Percentiles rank a stretch among this genome's conserved stretches.
Conservation (phyloP, 2,113 vertebrate genomes). For the Amblyornis subalaris region DNA sequence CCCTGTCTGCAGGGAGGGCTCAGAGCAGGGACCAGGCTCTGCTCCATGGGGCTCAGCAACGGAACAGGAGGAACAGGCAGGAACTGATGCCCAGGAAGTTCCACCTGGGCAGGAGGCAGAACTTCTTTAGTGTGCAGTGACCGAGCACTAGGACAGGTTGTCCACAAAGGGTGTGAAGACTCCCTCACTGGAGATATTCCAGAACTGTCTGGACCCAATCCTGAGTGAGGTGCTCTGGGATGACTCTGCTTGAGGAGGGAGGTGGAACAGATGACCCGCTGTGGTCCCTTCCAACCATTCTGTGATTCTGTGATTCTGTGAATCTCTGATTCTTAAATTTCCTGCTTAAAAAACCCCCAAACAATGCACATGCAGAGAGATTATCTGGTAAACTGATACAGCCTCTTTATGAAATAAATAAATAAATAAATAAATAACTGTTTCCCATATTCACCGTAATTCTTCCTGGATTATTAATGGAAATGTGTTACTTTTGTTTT, state of each 20-base stretch:
- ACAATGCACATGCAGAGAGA: fast-evolving
- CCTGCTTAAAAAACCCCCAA: fast-evolving
- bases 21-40: not conserved
- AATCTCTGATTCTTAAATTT: not conserved
- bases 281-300: not conserved
- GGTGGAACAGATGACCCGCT: fast-evolving
- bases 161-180: not conserved
- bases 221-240: fast-evolving
- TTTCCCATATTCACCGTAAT: not conserved
- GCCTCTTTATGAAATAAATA: not conserved
- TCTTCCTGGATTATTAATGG: not conserved
- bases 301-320: not conserved
- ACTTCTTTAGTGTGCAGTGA: not conserved
- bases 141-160: fast-evolving
- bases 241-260: fast-evolving
- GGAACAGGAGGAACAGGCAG: not conserved
- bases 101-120: fast-evolving
- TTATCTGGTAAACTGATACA: not conserved
- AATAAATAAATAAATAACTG: not conserved
- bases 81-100: not conserved
- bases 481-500: not conserved
- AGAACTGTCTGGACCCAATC: fast-evolving
- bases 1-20: not conserved
- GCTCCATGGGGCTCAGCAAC: not conserved
- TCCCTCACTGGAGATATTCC: not conserved